Conservation (phyloP, 2,888 invertebrate genomes). For the Seira sanloemensis region DNA sequence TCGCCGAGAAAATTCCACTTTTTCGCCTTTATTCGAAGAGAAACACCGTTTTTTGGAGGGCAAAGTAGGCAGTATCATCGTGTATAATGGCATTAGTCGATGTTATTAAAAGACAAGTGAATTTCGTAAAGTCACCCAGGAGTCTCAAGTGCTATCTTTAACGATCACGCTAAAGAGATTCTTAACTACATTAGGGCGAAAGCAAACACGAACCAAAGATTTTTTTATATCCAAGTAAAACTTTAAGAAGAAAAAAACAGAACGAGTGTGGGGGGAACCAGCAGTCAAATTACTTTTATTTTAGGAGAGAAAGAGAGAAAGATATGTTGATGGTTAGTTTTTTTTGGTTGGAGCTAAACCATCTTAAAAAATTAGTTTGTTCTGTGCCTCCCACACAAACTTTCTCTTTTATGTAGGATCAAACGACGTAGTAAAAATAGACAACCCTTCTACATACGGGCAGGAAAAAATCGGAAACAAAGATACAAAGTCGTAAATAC, state of each 20-base stretch:
- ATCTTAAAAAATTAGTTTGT: neutral
- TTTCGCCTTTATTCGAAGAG: slow-evolving; percentile 15
- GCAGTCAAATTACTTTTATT: slow-evolving; percentile 46
- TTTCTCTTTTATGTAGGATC: too few species aligned
- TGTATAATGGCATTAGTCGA: slow-evolving; percentile 32
- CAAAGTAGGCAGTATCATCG: slow-evolving; percentile 16
- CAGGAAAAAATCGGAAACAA: neutral
- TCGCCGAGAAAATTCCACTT: slow-evolving; percentile 13
- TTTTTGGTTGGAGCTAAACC: too few species aligned
- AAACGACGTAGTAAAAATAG: neutral
- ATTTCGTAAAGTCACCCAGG: slow-evolving; percentile 51
- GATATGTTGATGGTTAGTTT: slow-evolving; percentile 22
- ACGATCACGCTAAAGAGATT: slow-evolving; percentile 47
- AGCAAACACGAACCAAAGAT: neutral
- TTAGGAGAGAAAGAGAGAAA: too few species aligned
- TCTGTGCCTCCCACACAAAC: neutral
- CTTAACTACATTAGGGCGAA: slow-evolving; percentile 47
- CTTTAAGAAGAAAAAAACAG: neutral
- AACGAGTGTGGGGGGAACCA: neutral
- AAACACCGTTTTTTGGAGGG: neutral
- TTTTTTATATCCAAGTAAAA: neutral
- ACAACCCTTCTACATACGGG: too few species aligned
- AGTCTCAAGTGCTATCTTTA: slow-evolving; percentile 48
- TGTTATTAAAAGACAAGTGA: slow-evolving; percentile 57
- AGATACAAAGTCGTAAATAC: neutral